These are phyloP conservation scores for Acrossocheilus fasciatus DNA, from an alignment of 2,797 vertebrate species.

Conservation along the genomic window DNA sequence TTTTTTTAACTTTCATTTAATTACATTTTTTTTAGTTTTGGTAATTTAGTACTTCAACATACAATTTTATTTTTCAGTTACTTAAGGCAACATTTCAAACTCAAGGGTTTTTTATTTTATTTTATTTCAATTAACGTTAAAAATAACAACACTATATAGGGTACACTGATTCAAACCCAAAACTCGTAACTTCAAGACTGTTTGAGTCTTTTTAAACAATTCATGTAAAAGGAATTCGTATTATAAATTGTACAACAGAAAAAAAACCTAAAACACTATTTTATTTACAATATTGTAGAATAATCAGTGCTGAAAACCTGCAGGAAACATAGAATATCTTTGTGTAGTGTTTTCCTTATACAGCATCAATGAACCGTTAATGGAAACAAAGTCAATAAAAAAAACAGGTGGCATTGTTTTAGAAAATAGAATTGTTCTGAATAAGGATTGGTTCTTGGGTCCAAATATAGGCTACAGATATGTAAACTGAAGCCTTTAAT, in stretches of 20 bases:
- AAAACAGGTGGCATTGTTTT: neutral
- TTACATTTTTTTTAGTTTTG: neutral
- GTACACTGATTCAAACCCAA: neutral
- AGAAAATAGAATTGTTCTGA: neutral
- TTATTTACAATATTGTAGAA: neutral
- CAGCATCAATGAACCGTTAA: neutral
- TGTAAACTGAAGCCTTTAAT: slow-evolving; percentile 24
- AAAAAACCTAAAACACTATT: neutral
- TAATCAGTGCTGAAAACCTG: neutral
- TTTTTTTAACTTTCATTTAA: neutral
- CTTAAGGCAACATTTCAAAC: neutral
- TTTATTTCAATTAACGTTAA: neutral
- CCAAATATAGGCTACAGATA: neutral
- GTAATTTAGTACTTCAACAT: neutral
- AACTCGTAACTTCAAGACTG: neutral
- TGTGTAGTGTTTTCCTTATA: neutral
- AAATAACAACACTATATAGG: neutral
- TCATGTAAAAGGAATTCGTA: neutral
- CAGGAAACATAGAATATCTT: neutral
- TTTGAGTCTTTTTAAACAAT: neutral
- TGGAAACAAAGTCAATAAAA: neutral
- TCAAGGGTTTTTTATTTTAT: neutral
- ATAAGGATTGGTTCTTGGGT: neutral
- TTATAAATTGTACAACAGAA: no score
- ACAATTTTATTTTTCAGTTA: neutral